These are phyloP conservation scores for Chelonoidis abingdonii DNA, from an alignment of 2,113 vertebrate species.

Conservation along the genomic window DNA sequence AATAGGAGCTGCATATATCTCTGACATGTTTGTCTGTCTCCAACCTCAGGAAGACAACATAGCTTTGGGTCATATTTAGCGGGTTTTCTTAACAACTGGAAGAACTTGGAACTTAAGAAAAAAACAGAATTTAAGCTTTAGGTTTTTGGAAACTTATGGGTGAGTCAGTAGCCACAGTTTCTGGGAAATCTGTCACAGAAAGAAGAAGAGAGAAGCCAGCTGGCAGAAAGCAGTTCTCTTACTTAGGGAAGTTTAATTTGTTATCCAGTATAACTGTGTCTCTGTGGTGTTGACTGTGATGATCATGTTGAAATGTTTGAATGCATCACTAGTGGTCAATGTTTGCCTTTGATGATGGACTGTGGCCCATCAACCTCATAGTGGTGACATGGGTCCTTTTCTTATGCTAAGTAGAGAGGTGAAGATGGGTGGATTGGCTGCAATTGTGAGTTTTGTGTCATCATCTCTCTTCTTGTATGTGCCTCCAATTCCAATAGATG, in stretches of 20 bases:
- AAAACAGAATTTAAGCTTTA: not conserved
- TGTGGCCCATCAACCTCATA: accelerated
- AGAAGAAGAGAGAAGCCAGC: not conserved
- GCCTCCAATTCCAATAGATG: not conserved
- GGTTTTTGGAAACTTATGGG: not conserved
- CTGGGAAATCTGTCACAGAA: not conserved
- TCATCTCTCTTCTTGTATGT: not conserved
- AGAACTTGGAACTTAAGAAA: not conserved
- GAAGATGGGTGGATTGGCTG: not conserved
- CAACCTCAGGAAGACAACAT: not conserved
- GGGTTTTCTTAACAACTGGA: not conserved
- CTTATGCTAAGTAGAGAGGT: not conserved
- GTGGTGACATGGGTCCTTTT: not conserved
- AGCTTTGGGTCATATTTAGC: not conserved
- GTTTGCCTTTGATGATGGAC: not conserved
- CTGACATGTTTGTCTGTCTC: accelerated
- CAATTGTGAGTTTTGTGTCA: not conserved
- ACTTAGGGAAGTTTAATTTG: not conserved
- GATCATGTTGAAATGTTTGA: not conserved
- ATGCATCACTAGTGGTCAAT: not conserved
- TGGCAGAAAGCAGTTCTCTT: not conserved
- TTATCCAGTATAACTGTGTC: not conserved
- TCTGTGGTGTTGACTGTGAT: not conserved
- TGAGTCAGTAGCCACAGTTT: not conserved
- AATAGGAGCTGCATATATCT: not conserved